Percentiles rank a stretch among this genome's conserved stretches.
Conservation (phyloP, 2,797 vertebrate species). For the Helarctos malayanus region DNA sequence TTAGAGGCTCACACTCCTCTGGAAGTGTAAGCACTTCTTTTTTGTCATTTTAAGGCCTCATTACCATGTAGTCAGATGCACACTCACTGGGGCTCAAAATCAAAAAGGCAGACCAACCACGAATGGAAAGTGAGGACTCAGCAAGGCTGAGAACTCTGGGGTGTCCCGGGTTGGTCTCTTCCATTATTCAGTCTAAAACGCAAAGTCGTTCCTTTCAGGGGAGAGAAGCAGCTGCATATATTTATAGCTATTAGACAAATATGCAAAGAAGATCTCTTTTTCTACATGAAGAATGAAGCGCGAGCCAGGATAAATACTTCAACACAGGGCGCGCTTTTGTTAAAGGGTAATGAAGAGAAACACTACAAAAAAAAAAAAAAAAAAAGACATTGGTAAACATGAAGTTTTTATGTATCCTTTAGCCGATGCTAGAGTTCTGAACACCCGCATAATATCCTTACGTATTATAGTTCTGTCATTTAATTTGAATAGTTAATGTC, state of each 20-base stretch:
- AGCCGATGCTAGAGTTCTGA: conserved; percentile 78
- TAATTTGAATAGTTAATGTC: conserved; percentile 87
- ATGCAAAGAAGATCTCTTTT: conserved; percentile 58
- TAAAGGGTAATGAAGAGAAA: conserved; percentile 62
- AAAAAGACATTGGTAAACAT: conserved; percentile 58
- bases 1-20: neutral
- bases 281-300: conserved; percentile 50
- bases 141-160: neutral
- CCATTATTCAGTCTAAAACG: conserved; percentile 62
- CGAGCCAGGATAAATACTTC: conserved; percentile 66
- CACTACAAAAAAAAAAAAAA: conserved; percentile 68
- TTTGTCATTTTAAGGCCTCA: conserved; percentile 62
- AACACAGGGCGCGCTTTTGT: conserved; percentile 59
- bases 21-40: conserved; percentile 59
- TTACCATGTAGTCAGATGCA: conserved; percentile 39
- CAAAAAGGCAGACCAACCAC: conserved; percentile 65
- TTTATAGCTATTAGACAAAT: conserved; percentile 68
- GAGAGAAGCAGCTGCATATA: conserved; percentile 10
- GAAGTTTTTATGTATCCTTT: conserved; percentile 81
- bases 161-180: conserved; percentile 44
- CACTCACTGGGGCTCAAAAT: conserved; percentile 36
- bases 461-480: conserved; percentile 81
- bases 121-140: conserved; percentile 44
- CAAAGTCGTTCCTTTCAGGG: neutral
- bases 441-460: conserved; percentile 76